Percentiles rank a stretch among this genome's conserved stretches.
These are phyloP conservation scores for Ennomos quercinarius DNA, from an alignment of 2,888 invertebrate species.

Conservation along the genomic window DNA sequence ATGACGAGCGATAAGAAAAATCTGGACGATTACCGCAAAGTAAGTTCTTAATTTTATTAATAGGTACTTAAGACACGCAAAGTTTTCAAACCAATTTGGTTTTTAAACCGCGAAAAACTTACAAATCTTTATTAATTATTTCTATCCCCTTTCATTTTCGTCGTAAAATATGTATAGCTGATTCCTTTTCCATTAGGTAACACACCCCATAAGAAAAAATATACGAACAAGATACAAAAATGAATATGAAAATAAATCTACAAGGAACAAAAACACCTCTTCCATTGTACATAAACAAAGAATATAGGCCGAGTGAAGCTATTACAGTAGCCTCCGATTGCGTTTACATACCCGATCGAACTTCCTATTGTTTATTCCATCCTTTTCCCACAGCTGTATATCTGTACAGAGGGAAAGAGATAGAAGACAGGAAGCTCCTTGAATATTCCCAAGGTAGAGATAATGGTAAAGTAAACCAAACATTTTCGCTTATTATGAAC, in stretches of 20 bases:
- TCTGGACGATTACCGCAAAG: too few relatives aligned
- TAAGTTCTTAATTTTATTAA: too few relatives aligned
- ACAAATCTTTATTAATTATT: too few relatives aligned
- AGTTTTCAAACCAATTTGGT: too few relatives aligned
- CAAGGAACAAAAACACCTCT: constrained; percentile 36
- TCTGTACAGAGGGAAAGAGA: constrained; percentile 21
- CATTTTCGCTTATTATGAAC: constrained; percentile 26
- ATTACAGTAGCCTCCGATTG: constrained; percentile 41
- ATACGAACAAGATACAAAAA: background rate
- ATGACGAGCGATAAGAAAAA: too few relatives aligned
- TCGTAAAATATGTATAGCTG: too few relatives aligned
- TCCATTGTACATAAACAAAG: constrained; percentile 54
- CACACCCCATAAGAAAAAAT: background rate
- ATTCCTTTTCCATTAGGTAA: too few relatives aligned
- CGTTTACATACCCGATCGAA: constrained; percentile 40
- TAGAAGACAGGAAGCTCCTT: constrained; percentile 1
- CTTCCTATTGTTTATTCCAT: constrained; percentile 24
- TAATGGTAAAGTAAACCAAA: constrained; percentile 25
- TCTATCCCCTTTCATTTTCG: too few relatives aligned
- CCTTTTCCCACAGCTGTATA: constrained; percentile 22
- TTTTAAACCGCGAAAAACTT: too few relatives aligned
- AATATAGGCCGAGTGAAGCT: constrained; percentile 52
- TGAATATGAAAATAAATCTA: constrained; percentile 7
- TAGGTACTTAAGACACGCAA: too few relatives aligned
- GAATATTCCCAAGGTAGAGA: constrained; percentile 19